Evolutionary conservation across 2,797 vertebrate species (phyloP).

Genomic region (Botia almorhae): DNA sequence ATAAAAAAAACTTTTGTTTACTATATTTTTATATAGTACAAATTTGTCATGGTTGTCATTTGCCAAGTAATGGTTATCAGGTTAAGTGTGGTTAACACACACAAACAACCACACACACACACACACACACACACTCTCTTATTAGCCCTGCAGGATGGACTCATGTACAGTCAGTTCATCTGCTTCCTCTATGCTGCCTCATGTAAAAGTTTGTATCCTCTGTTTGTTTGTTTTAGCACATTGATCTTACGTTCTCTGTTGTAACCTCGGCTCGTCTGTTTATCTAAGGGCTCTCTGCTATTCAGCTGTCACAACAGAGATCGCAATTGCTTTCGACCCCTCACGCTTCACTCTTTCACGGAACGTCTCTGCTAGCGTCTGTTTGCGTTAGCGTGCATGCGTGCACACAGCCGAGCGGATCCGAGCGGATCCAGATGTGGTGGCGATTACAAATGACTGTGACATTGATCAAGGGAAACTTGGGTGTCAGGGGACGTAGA

Average conservation of each 20-base stretch:
- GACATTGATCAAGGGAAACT: conserved; percentile 10
- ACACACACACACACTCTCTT: conserved; percentile 33
- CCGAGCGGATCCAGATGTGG: conserved; percentile 48
- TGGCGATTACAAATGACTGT: conserved; percentile 29
- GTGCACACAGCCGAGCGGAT: conserved; percentile 29
- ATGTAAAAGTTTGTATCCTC: conserved; percentile 40
- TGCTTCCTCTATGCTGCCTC: conserved; percentile 59
- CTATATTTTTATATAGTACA: too few relatives aligned
- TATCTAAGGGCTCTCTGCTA: conserved; percentile 74
- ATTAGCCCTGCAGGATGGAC: conserved; percentile 61
- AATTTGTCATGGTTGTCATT: too few relatives aligned
- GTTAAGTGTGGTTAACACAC: too few relatives aligned
- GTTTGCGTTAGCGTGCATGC: conserved; percentile 30
- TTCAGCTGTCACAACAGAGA: conserved; percentile 80
- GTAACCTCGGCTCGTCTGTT: conserved; percentile 65
- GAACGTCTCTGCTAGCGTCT: conserved; percentile 41
- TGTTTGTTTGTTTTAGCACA: conserved; percentile 76
- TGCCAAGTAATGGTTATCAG: too few relatives aligned
- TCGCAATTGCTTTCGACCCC: conserved; percentile 57
- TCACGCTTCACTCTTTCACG: conserved; percentile 35
- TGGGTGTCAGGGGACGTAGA: background rate
- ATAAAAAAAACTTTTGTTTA: too few relatives aligned
- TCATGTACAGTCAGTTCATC: conserved; percentile 60
- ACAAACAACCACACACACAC: conserved; percentile 52
- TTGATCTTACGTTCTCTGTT: conserved; percentile 63